Base-by-base conservation (phyloP, 1,140 invertebrate species). In the Meloidogyne exigua region DNA sequence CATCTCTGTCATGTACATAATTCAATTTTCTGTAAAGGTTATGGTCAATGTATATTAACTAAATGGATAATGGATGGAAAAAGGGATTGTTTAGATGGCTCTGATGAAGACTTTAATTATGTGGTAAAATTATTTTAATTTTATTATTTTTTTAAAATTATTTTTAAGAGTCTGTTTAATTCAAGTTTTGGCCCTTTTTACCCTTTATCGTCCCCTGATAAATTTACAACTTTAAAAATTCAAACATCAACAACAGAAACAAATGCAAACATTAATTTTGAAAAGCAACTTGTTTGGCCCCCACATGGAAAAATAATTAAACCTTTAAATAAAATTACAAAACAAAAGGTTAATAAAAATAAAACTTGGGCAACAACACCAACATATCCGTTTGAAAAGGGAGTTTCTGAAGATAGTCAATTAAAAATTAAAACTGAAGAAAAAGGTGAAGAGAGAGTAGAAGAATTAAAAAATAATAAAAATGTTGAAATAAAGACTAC, bases 41-140 rank as follows among this genome's bases (percentile, higher is more conserved):
- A 81, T 65, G 80, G 80, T 25, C 76, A 81, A 71, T 81, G 80
- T 64, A 76, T 81, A 25, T 70, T 81, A 10, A 42, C 23, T 3
- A 81, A 81, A 66, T 81, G 80, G 80, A 63, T 81, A 15, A 68
- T 68, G 69, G 75, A 81, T 72, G 80, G 80, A 2, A 69, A 81
- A 28, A 77, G 39, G 3, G 76, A 81, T 64, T 81, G 80, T 69
- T 66, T 81, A 21, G 80, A 81, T 57, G 80, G 80, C 0, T 70
- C 65, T 23, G 80, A 81, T 76, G 80, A 81, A 63, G 75, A 73
- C 21, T 28, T 23, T 1, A 15, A 4, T n/a, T 73, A 73, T 57
- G 49, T 65, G 57, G 71, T 73, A 39, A 39, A 39, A 39, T 10
- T 39, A 10, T 4, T 21, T 12, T 21, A n/a, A 13, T n/a, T 32